Evolutionary conservation across 2,797 vertebrate species (phyloP).

Genomic region (Octomys mimax): DNA sequence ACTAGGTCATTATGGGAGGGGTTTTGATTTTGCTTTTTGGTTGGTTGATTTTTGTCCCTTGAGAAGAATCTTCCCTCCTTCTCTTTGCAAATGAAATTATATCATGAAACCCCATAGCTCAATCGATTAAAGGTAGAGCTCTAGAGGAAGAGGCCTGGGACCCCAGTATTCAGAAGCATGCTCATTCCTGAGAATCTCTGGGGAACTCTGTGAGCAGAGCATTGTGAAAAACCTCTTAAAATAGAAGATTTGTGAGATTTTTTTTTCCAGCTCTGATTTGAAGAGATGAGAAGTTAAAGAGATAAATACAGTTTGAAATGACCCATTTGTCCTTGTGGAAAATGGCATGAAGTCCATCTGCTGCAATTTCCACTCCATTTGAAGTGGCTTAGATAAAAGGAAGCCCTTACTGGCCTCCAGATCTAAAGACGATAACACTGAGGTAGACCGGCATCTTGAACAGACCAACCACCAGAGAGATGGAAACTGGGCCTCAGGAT

Average conservation of each 20-base stretch:
- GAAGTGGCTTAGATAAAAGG: neutral
- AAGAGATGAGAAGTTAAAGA: neutral
- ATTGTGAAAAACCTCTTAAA: neutral
- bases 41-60: neutral
- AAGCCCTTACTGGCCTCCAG: neutral
- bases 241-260: no score
- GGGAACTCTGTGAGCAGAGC: neutral
- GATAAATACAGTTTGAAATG: neutral
- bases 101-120: neutral
- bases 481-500: no score
- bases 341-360: neutral
- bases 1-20: neutral
- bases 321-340: neutral
- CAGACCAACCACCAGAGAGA: neutral
- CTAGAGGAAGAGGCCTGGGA: no score
- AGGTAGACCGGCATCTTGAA: neutral
- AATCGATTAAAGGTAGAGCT: neutral
- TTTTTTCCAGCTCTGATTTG: neutral
- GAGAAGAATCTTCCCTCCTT: neutral
- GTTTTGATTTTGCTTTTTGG: neutral
- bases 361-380: neutral
- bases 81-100: neutral
- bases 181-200: neutral
- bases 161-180: neutral
- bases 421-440: neutral